Evolutionary conservation across 2,888 invertebrate species (phyloP).

Genomic region (Hypolimnas misippus): DNA sequence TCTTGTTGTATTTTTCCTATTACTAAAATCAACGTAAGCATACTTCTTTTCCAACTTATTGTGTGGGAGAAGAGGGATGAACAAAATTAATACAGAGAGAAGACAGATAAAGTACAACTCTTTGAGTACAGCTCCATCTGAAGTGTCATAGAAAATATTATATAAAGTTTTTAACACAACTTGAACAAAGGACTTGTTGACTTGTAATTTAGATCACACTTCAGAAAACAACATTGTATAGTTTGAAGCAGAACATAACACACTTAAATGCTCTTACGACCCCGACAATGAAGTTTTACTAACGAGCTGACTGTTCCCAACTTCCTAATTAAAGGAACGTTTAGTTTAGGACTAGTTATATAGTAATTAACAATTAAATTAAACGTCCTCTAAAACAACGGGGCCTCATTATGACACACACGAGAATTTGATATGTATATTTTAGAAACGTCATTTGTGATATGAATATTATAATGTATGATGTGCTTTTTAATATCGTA

Average conservation of each 20-base stretch:
- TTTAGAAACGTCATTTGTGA: not conserved
- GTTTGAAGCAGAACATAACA: constrained; percentile 14
- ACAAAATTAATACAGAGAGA: too few relatives aligned
- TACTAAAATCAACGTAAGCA: too few relatives aligned
- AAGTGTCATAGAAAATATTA: not conserved
- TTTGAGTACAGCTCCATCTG: too few relatives aligned
- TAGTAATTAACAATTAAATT: constrained; percentile 34
- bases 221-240: constrained; percentile 8
- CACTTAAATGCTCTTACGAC: constrained; percentile 11
- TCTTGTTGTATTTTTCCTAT: too few relatives aligned
- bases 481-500: too few relatives aligned
- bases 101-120: too few relatives aligned
- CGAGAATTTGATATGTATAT: constrained; percentile 1
- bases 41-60: too few relatives aligned
- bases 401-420: constrained; percentile 3
- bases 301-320: constrained; percentile 32
- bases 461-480: too few relatives aligned
- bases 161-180: not conserved
- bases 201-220: not conserved
- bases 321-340: constrained; percentile 36
- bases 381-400: constrained; percentile 17
- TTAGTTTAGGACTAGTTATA: constrained; percentile 31
- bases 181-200: not conserved
- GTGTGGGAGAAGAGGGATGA: too few relatives aligned
- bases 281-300: constrained; percentile 23